Evolutionary conservation across 2,888 invertebrate species (phyloP).

Genomic region (Furcula furcula): DNA sequence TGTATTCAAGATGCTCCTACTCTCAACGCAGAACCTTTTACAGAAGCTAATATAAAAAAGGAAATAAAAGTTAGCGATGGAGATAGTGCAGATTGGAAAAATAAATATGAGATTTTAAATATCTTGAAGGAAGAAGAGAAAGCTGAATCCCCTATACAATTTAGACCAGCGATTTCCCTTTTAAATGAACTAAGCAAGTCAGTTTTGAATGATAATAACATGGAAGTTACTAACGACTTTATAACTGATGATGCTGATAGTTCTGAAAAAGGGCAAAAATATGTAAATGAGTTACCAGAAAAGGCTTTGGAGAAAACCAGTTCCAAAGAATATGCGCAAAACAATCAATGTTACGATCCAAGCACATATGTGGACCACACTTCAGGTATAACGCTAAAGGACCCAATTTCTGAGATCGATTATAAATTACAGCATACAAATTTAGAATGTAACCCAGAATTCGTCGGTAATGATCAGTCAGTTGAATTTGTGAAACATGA

Average conservation of each 20-base stretch:
- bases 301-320: constrained; percentile 24
- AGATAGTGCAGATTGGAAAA: constrained; percentile 62
- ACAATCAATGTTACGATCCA: background rate
- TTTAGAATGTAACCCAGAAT: constrained; percentile 13
- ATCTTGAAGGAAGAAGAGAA: constrained; percentile 56
- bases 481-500: constrained; percentile 3
- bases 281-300: constrained; percentile 35
- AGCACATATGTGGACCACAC: background rate
- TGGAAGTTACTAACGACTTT: constrained; percentile 4
- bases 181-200: background rate
- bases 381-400: background rate
- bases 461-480: constrained; percentile 2
- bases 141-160: constrained; percentile 18
- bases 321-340: background rate
- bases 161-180: constrained; percentile 5
- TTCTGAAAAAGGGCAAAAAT: constrained; percentile 10
- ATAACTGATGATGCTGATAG: constrained; percentile 4
- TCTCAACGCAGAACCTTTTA: background rate
- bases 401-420: constrained; percentile 9
- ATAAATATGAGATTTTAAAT: constrained; percentile 68
- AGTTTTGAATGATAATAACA: constrained; percentile 1
- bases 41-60: constrained; percentile 5
- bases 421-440: constrained; percentile 13
- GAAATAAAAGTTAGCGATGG: constrained; percentile 18
- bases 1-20: constrained; percentile 13